Percentiles rank a stretch among this genome's conserved stretches.
These are phyloP conservation scores for Euwallacea similis DNA, from an alignment of 1,140 invertebrate genomes.

Conservation along the genomic window DNA sequence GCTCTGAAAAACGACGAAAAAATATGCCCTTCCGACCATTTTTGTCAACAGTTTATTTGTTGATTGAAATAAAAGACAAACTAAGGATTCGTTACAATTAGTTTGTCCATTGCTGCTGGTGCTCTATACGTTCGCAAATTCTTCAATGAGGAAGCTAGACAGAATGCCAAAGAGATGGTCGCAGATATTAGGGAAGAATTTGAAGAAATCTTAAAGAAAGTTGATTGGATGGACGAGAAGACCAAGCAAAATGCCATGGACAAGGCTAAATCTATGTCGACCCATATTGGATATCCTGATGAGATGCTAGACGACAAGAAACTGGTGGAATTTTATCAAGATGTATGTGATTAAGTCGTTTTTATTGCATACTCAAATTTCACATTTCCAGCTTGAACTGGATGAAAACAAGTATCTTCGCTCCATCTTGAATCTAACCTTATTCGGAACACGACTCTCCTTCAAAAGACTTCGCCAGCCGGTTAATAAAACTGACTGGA, in stretches of 20 bases:
- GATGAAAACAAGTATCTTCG: slow-evolving; percentile 58
- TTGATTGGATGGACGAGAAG: slow-evolving; percentile 72
- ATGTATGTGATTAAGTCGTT: slow-evolving; percentile 34
- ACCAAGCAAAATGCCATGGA: slow-evolving; percentile 62
- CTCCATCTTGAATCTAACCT: slow-evolving; percentile 63
- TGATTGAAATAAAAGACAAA: background rate
- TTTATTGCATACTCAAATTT: background rate
- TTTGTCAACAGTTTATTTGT: too few species aligned
- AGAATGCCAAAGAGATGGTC: slow-evolving; percentile 67
- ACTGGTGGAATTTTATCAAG: slow-evolving; percentile 58
- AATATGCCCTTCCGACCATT: too few species aligned
- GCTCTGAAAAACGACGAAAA: too few species aligned
- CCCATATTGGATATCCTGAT: slow-evolving; percentile 63
- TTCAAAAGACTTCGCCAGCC: slow-evolving; percentile 63
- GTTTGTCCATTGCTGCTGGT: slow-evolving; percentile 61
- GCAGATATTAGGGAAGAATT: slow-evolving; percentile 64
- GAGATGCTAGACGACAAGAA: slow-evolving; percentile 61
- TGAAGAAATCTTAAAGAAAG: slow-evolving; percentile 60
- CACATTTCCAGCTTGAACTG: slow-evolving; percentile 58
- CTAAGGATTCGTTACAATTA: slow-evolving; percentile 20
- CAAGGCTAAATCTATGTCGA: slow-evolving; percentile 60
- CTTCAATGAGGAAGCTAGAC: slow-evolving; percentile 58
- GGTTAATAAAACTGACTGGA: slow-evolving; percentile 71
- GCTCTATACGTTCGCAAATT: slow-evolving; percentile 62
- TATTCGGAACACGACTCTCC: slow-evolving; percentile 63